Percentiles rank a stretch among this genome's conserved stretches.
Conservation (phyloP, 2,888 invertebrate genomes). For the Xanthia icteritia region DNA sequence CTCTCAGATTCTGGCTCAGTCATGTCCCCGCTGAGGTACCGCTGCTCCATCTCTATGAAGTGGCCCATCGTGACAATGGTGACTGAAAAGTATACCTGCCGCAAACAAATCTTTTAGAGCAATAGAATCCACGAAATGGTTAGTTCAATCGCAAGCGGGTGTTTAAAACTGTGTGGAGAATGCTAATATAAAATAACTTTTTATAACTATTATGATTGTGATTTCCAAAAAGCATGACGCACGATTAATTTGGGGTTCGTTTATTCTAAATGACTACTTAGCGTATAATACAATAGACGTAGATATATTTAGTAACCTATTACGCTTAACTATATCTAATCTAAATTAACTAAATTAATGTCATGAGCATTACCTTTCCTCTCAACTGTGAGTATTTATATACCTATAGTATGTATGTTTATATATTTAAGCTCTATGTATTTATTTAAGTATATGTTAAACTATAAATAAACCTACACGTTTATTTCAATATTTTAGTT, state of each 20-base stretch:
- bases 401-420: no score
- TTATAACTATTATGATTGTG: neutral
- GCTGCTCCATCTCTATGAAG: conserved; percentile 92
- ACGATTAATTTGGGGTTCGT: neutral
- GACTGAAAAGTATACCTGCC: conserved; percentile 93
- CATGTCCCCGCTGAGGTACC: conserved; percentile 91
- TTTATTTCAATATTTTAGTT: no score
- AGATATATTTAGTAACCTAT: no score
- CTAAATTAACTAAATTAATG: no score
- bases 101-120: conserved; percentile 57
- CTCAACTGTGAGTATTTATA: no score
- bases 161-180: no score
- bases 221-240: neutral
- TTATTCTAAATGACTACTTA: neutral
- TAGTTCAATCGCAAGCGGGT: neutral
- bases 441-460: no score
- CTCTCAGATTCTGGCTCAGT: conserved; percentile 89
- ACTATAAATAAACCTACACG: no score
- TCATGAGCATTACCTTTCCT: no score
- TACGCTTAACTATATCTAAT: no score
- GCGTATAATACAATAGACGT: neutral
- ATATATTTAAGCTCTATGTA: no score
- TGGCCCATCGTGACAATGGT: conserved; percentile 92
- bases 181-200: neutral
- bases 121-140: conserved; percentile 4